Evolutionary conservation across 1,140 invertebrate species (phyloP), one percentile per base, ranked within the genome.

Genomic region (Wasmannia auropunctata): DNA sequence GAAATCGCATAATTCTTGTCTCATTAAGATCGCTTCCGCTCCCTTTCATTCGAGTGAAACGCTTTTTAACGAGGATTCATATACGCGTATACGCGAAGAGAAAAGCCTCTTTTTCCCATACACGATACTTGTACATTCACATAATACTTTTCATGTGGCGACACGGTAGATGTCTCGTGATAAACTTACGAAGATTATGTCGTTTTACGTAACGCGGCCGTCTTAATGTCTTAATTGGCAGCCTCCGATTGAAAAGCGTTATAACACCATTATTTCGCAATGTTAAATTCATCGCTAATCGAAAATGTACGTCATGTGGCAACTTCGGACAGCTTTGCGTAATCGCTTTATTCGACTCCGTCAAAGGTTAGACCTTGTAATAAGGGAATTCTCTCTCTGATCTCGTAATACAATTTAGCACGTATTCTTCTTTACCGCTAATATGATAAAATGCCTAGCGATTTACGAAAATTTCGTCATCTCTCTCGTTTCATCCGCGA

Each of bases 11-110:
- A 86, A 80, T 80, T 54, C 62, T 69, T 80, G 25, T 37, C n/a
- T 89, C 31, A 77, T 88, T 81, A 63, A 83, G 40, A 81, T 75
- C 34, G 28, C 88, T 89, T 89, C 88, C 88, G 87, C 76, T 80
- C 75, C 76, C 46, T 86, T 89, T 88, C 70, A 46, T 88, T 43
- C 62, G 31, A 74, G 84, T 83, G 88, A 88, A 89, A 88, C 87
- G 84, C 56, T 86, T 88, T 89, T 89, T 89, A 89, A 88, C 54
- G 84, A 89, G 79, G 63, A 83, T 88, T 86, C 81, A 10, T 76
- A 54, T n/a, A n/a, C 40, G 28, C 25, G 25, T 60, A 34, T 58
- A 37, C 5, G 16, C 31, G 58, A 40, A 84, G 69, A 89, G 87
- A 56, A 89, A 89, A 86, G 70, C 22, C 62, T 77, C 58, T 88